Conservation (phyloP, 2,888 invertebrate genomes). For the Eupeodes luniger region DNA sequence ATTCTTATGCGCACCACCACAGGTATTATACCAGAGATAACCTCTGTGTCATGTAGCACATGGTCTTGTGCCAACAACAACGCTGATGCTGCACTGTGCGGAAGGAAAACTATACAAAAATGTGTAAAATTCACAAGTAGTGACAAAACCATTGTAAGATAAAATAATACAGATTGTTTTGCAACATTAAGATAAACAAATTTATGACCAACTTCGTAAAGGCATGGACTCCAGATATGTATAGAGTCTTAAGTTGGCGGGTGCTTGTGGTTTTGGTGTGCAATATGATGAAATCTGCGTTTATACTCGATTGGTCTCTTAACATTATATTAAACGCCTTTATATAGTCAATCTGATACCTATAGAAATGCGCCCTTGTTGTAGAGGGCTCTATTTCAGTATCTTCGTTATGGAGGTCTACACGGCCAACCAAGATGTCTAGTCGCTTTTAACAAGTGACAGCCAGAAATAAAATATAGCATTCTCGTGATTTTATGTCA, state of each 20-base stretch:
- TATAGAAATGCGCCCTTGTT: constrained; percentile 47
- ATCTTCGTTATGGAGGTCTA: background rate
- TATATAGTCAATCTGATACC: constrained; percentile 28
- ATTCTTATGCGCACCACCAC: constrained; percentile 27
- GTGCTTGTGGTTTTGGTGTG: constrained; percentile 9
- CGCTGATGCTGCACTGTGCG: constrained; percentile 30
- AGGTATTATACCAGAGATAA: constrained; percentile 20
- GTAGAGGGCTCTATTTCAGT: constrained; percentile 39
- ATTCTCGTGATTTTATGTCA: background rate
- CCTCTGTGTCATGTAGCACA: constrained; percentile 27
- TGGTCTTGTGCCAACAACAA: constrained; percentile 11
- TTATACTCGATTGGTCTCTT: constrained; percentile 36
- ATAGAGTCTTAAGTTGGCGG: background rate
- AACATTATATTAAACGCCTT: constrained; percentile 37
- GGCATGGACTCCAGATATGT: background rate
- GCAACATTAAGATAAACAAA: constrained; percentile 68
- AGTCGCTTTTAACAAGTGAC: constrained; percentile 43
- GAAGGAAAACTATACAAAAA: constrained; percentile 65
- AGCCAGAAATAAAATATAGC: constrained; percentile 35
- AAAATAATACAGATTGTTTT: constrained; percentile 67
- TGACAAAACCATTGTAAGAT: constrained; percentile 75
- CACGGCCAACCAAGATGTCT: constrained; percentile 12
- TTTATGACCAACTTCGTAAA: constrained; percentile 49
- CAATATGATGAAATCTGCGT: constrained; percentile 56
- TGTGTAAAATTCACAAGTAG: constrained; percentile 72